Evolutionary conservation across 2,113 vertebrate genomes (phyloP), one percentile per base, ranked within the genome.

Genomic region (Cervus canadensis): DNA sequence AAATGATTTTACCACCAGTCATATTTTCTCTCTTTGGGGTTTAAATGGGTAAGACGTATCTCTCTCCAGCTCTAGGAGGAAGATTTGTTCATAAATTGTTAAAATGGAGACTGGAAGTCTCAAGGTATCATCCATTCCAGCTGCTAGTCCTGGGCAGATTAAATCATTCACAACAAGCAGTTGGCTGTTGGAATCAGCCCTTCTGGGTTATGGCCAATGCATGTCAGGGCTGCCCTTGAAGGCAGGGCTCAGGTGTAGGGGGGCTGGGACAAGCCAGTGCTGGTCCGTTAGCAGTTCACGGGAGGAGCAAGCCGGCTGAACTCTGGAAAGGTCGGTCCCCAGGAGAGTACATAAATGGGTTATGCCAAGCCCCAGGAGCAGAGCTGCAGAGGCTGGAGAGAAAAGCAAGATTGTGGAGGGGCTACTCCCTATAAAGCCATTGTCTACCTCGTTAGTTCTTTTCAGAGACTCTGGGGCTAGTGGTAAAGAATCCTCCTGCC

Each of bases 11-110:
- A 84, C 43, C 50, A 79, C 15, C 2, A 45, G 60, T 86, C 78
- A n/a, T 84, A 71, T 93, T 95, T 97, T 87, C 45, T 95, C 67
- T 84, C n/a, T 95, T 76, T 87, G 52, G 33, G 30, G 97, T 94
- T 98, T 88, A 88, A 92, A 78, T 94, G 57, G 25, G 40, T 26
- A 87, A 84, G 57, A 7, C 13, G 21, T 88, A 67, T 95, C 59
- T 94, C n/a, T 87, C 21, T 89, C 4, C 16, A 36, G 64, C n/a
- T 97, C 83, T 92, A 57, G 56, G 89, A 71, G 78, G 76, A 93
- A 98, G 93, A 86, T 95, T 96, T 95, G 87, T 54, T 92, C 88
- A 92, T 81, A 92, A 78, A 92, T 62, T 62, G 48, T 92, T 91
- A 87, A 67, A 94, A 76, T 95, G 74, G 48, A 91, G 96, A 60